Evolutionary conservation across 2,797 vertebrate species (phyloP).

Genomic region (Neomorphus geoffroyi): DNA sequence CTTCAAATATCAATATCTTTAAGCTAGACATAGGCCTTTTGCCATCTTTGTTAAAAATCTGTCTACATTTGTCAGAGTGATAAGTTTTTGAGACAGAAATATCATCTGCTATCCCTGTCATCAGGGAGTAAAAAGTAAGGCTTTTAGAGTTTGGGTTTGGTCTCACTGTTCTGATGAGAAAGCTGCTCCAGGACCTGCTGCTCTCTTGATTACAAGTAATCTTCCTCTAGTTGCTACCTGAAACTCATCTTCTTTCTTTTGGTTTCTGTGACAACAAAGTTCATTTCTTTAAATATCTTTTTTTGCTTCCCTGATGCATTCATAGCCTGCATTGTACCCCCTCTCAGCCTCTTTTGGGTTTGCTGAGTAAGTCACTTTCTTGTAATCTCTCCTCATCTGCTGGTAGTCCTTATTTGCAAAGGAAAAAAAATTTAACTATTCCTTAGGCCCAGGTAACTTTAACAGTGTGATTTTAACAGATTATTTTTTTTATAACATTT

Average conservation of each 20-base stretch:
- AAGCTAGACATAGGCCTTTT: not conserved
- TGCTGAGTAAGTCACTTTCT: not conserved
- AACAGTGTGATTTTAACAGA: not conserved
- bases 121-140: not conserved
- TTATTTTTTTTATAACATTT: not conserved
- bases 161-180: not conserved
- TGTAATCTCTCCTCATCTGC: not conserved
- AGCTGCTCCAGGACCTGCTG: not conserved
- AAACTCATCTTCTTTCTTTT: not conserved
- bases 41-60: conserved; percentile 9
- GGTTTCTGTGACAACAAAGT: rapidly evolving
- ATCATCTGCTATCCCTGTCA: not conserved
- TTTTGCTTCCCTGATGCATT: not conserved
- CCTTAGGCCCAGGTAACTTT: not conserved
- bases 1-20: not conserved
- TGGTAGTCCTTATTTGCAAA: not conserved
- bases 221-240: not conserved
- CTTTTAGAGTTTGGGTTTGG: not conserved
- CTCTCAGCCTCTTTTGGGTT: not conserved
- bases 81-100: conserved; percentile 15
- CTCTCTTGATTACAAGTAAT: not conserved
- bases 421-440: not conserved
- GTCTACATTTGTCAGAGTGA: not conserved
- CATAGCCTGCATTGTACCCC: not conserved
- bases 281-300: not conserved